Conservation (phyloP, 2,113 vertebrate genomes). For the Proteles cristata region DNA sequence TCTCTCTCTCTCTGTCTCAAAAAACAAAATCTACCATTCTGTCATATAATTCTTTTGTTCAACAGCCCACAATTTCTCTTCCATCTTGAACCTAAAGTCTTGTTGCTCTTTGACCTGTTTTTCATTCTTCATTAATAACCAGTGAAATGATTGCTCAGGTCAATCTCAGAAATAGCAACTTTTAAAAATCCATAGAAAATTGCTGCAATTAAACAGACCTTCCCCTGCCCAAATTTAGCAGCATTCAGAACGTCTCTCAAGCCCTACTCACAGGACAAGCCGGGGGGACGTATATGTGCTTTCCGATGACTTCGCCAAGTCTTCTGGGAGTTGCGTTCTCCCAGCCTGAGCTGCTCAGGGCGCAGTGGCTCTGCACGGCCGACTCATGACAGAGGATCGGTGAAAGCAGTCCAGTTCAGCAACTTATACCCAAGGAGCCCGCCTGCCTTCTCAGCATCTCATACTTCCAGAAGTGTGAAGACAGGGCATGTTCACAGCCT, state of each 20-base stretch:
- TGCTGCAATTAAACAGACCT: neutral
- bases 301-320: neutral
- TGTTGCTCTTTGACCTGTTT: neutral
- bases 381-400: neutral
- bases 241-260: neutral
- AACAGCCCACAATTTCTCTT: neutral
- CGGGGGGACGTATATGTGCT: neutral
- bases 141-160: neutral
- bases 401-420: neutral
- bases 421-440: neutral
- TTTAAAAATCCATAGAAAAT: neutral
- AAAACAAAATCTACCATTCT: neutral
- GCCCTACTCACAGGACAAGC: neutral
- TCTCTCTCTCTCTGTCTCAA: too few species aligned
- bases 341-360: conserved; percentile 32
- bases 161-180: neutral
- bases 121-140: neutral
- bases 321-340: neutral
- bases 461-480: neutral
- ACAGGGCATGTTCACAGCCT: neutral
- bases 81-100: neutral
- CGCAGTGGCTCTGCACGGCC: neutral
- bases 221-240: neutral
- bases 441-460: neutral
- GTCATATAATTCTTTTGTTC: neutral